Evolutionary conservation across 2,113 vertebrate genomes (phyloP).

Genomic region (Mesocricetus auratus): DNA sequence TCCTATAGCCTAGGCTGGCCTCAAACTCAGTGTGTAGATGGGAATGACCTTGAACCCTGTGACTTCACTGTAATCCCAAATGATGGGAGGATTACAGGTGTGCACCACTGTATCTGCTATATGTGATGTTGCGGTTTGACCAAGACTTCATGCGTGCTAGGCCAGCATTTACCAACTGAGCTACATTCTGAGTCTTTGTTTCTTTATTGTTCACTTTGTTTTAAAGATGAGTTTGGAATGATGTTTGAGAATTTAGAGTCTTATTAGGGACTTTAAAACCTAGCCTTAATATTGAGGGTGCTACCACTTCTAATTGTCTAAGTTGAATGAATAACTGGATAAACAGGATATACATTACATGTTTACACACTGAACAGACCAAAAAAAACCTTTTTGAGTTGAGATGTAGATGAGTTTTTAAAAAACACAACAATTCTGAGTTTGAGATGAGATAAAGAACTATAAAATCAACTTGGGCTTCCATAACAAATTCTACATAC

Average conservation of each 20-base stretch:
- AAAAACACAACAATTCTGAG: not conserved
- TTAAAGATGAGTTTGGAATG: conserved; percentile 31
- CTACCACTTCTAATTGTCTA: not conserved
- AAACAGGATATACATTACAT: conserved; percentile 47
- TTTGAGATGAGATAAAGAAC: not conserved
- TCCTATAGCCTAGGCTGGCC: not conserved
- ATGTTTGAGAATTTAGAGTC: conserved; percentile 39
- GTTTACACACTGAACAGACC: not conserved
- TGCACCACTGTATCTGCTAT: not conserved
- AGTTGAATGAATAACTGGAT: conserved; percentile 10
- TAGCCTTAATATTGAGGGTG: not conserved
- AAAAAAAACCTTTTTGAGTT: not conserved
- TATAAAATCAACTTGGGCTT: not conserved
- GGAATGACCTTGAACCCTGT: not conserved
- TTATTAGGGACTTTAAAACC: conserved; percentile 54
- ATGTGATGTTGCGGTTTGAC: not conserved
- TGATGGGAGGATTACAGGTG: not conserved
- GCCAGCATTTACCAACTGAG: not conserved
- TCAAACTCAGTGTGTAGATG: not conserved
- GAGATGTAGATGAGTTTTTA: not conserved
- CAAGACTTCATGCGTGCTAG: not conserved
- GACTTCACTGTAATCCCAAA: not conserved
- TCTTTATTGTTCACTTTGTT: not conserved
- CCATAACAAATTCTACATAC: not conserved
- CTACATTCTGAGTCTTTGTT: not conserved